Evolutionary conservation across 2,113 vertebrate species (phyloP), one percentile per base, ranked within the genome.

Genomic region (Erythrocercus mccallii): DNA sequence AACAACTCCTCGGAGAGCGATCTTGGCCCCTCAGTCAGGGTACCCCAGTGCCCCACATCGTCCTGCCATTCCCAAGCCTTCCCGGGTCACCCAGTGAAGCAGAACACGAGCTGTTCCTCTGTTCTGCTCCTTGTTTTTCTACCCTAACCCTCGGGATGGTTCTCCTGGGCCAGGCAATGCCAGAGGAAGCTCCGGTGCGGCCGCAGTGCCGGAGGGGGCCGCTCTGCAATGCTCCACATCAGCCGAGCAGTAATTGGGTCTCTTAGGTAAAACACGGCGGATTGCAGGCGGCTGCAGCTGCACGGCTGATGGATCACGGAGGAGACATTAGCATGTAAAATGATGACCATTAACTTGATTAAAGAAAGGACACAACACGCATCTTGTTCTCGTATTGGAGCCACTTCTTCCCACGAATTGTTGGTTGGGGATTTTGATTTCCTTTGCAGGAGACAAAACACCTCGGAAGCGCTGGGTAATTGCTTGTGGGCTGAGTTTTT

Each of bases 341-440:
- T 90, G 95, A 89, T 94, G 96, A 91, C 95, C 87, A 91, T 92
- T 96, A 91, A 80, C 95, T 94, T 96, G 93, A 95, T 94, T 92
- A 94, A 96, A 93, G 92, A n/a, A 96, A 94, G 95, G 96, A 92
- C 94, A 76, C 80, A 81, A 64, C 81, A 62, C 14, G 24, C 48
- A 84, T 94, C 91, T 86, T n/a, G 80, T 71, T 86, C 91, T 69
- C 28, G 40, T 78, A 28, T 37, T 10, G 2, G 48, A 84, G 83
- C 47, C 1, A 33, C 86, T 94, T 70, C 92, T 93, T 84, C 86
- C 83, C 83, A 2, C 11, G 22, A 88, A 96, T 94, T 5, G 65
- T 60, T 61, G 81, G 70, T 51, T 42, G 78, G 92, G 94, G 92
- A 92, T 88, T 95, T 92, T 78, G 72, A 66, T 94, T 92, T 92